Conservation (phyloP, 1,140 invertebrate genomes). For the Tetraneura akinire region DNA sequence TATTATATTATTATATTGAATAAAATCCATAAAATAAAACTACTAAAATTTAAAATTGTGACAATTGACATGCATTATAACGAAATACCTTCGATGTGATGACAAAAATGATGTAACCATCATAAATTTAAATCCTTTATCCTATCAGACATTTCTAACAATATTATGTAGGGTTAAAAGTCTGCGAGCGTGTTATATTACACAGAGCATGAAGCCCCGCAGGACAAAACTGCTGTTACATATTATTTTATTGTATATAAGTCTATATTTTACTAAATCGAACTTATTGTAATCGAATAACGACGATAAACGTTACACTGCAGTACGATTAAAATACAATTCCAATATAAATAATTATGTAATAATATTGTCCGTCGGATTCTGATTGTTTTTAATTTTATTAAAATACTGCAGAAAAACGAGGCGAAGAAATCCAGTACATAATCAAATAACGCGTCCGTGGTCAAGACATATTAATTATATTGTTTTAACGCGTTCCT, state of each 20-base stretch:
- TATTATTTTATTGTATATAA: too few species aligned
- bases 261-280: slow-evolving; percentile 22
- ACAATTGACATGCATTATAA: not conserved
- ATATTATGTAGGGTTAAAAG: slow-evolving; percentile 1
- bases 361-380: too few species aligned
- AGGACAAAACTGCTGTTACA: too few species aligned
- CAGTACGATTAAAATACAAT: not conserved
- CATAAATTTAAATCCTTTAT: slow-evolving; percentile 35
- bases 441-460: too few species aligned
- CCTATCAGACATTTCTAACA: slow-evolving; percentile 20
- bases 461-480: too few species aligned
- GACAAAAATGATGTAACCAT: slow-evolving; percentile 10
- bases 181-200: slow-evolving; percentile 4
- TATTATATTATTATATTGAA: too few species aligned
- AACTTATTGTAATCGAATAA: slow-evolving; percentile 16
- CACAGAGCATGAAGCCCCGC: slow-evolving; percentile 7
- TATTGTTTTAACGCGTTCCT: too few species aligned
- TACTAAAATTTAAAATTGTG: slow-evolving; percentile 3
- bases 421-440: too few species aligned
- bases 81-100: slow-evolving; percentile 2
- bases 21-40: not conserved
- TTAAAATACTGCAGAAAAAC: too few species aligned
- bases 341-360: not conserved
- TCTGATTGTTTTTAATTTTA: too few species aligned
- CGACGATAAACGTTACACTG: not conserved